Percentiles rank a stretch among this genome's conserved stretches.
Conservation (phyloP, 2,888 invertebrate genomes). For the Amiota minor region DNA sequence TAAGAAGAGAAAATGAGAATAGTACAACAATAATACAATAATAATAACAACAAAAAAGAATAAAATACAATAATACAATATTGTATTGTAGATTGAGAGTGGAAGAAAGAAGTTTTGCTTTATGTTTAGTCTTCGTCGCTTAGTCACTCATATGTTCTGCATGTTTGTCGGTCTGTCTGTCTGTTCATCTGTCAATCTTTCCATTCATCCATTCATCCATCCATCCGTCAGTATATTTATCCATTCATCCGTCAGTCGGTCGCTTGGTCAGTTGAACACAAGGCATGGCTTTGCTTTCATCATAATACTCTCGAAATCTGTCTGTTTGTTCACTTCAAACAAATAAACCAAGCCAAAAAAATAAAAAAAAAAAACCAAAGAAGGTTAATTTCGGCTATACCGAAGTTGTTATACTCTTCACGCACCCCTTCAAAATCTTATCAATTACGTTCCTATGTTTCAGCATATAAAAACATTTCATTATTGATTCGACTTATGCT, state of each 20-base stretch:
- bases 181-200: not conserved
- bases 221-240: not conserved
- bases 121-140: not conserved
- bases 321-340: not conserved
- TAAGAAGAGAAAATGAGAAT: not conserved
- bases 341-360: not conserved
- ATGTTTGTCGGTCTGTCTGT: conserved; percentile 3
- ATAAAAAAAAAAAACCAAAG: too few species aligned
- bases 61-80: not conserved
- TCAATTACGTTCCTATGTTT: too few species aligned
- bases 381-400: too few species aligned
- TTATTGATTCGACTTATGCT: too few species aligned
- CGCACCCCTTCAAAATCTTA: too few species aligned
- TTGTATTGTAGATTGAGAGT: not conserved
- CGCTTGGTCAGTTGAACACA: conserved; percentile 3
- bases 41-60: not conserved
- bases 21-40: not conserved
- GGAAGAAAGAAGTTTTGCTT: not conserved
- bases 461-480: too few species aligned
- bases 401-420: too few species aligned
- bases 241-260: not conserved
- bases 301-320: not conserved
- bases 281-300: not conserved
- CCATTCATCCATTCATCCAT: not conserved
- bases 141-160: not conserved